Evolutionary conservation across 2,113 vertebrate species (phyloP).

Genomic region (Falco punctatus): DNA sequence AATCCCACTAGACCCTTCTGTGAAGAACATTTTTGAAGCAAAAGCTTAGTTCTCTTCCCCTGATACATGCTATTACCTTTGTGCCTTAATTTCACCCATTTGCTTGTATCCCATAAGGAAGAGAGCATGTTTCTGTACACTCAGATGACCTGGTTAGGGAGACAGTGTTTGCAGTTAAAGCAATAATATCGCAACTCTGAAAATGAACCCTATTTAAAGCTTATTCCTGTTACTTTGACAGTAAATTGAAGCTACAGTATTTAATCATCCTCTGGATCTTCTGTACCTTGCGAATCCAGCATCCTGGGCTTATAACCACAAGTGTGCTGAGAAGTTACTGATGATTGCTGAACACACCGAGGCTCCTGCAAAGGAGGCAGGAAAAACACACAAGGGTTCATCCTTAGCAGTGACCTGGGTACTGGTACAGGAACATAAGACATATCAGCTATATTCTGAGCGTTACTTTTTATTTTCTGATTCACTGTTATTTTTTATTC

Average conservation of each 20-base stretch:
- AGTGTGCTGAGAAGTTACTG: not conserved
- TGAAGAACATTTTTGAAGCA: conserved; percentile 52
- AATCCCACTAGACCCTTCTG: conserved; percentile 45
- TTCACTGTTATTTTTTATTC: conserved; percentile 13
- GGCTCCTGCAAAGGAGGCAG: not conserved
- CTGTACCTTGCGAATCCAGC: not conserved
- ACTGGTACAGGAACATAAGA: not conserved
- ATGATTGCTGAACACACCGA: not conserved
- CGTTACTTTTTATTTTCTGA: not conserved
- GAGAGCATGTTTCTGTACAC: not conserved
- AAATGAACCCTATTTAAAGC: not conserved
- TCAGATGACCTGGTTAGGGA: not conserved
- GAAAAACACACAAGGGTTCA: not conserved
- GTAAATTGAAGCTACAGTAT: not conserved
- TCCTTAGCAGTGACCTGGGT: not conserved
- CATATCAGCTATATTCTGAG: not conserved
- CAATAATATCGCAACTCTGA: not conserved
- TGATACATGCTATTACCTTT: conserved; percentile 33
- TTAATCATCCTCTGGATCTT: not conserved
- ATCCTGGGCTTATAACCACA: not conserved
- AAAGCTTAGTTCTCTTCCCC: conserved; percentile 51
- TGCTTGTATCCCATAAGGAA: not conserved
- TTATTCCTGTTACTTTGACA: not conserved
- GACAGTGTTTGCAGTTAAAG: not conserved
- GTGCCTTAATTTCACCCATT: conserved; percentile 51